Evolutionary conservation across 2,888 invertebrate genomes (phyloP), one percentile per base, ranked within the genome.

Genomic region (Aricia artaxerxes): DNA sequence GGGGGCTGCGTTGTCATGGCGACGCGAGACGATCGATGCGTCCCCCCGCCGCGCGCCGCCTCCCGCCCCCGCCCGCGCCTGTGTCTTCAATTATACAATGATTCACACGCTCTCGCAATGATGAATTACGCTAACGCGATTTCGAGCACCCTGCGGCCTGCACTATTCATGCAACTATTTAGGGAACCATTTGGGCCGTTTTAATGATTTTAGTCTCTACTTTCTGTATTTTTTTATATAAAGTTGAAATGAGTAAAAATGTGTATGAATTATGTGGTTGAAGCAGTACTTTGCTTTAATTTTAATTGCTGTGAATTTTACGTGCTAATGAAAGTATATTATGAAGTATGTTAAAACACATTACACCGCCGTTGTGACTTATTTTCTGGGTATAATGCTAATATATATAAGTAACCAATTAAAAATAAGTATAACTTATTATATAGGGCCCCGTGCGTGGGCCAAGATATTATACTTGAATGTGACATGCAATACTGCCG

Each of bases 11-110:
- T 93, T 86, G 88, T 86, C 89, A 91, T 91, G 88, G 89, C 87
- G 86, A 92, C 92, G 87, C 85, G 91, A 91, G 93, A 92, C 93
- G 93, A 94, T 94, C 94, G 93, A 94, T 94, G 90, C 87, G 83
- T 84, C 84, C 86, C 82, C 83, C 49, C 24, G 49, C 75, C 75
- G 75, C 75, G 24, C 75, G 1, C 83, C 83, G 78, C 81, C 85
- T 82, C 86, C 84, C 87, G 81, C 86, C 82, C 86, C 84, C 87
- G 81, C 86, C 81, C 85, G 80, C 88, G 85, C 86, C 83, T 84
- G 82, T 87, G 87, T 88, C 90, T 89, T 85, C 92, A 91, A 93
- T 93, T 92, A 93, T 92, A 92, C 92, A 92, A 93, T 92, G 91
- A 92, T 93, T 94, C 91, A 90, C 91, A 90, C 91, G 88, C 87